Evolutionary conservation across 64 coral and sea anemone species (phyloP).

Genomic region (Pocillopora verrucosa): DNA sequence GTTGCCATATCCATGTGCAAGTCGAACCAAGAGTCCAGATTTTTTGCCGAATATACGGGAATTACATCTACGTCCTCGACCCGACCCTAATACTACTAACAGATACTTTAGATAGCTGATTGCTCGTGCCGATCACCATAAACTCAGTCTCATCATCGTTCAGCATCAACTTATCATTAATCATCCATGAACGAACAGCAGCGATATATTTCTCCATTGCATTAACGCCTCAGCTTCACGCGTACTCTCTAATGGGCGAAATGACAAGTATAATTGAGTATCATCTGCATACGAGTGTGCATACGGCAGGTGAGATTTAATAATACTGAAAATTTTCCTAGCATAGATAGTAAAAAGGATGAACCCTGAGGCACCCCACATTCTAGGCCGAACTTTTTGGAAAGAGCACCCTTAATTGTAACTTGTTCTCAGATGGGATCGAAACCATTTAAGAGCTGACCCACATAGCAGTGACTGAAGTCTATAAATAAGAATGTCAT

Average conservation of each 20-base stretch:
- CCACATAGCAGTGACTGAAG: slow-evolving; percentile 1
- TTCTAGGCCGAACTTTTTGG: slow-evolving; percentile 16
- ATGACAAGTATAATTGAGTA: neutral
- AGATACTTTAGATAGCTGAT: too few species aligned
- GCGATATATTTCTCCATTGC: slow-evolving; percentile 3
- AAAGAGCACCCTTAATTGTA: neutral
- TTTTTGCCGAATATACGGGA: too few species aligned
- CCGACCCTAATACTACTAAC: too few species aligned
- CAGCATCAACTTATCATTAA: neutral
- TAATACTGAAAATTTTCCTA: neutral
- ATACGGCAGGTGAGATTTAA: too few species aligned
- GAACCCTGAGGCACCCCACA: neutral
- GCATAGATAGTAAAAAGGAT: neutral
- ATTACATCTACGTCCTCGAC: too few species aligned
- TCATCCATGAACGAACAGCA: neutral
- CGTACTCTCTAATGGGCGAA: neutral
- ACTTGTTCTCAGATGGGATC: neutral
- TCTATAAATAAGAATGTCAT: neutral
- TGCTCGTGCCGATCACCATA: neutral
- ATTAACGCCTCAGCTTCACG: slow-evolving; percentile 1
- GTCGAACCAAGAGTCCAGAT: too few species aligned
- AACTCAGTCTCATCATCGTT: slow-evolving; percentile 11
- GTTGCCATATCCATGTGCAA: too few species aligned
- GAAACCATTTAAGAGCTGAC: slow-evolving; percentile 25
- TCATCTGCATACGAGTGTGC: slow-evolving; percentile 2